Evolutionary conservation across 1,140 invertebrate species (phyloP).

Genomic region (Campodea augens): DNA sequence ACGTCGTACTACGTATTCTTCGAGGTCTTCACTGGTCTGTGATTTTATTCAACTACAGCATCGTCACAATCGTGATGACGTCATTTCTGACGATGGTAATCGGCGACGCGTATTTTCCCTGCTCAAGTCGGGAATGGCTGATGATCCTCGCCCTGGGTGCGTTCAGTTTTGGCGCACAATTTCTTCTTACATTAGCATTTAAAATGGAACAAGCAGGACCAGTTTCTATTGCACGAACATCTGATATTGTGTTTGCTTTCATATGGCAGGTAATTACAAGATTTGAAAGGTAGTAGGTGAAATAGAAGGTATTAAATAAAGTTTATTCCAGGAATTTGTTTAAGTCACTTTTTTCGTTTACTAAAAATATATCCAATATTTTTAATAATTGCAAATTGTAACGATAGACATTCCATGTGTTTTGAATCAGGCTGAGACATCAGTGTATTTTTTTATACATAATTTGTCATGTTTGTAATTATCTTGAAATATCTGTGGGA

Average conservation of each 20-base stretch:
- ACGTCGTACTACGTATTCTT: background rate
- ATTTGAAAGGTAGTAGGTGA: no score
- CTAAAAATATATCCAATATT: no score
- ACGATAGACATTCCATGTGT: no score
- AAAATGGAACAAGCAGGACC: constrained; percentile 79
- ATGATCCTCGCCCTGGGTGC: constrained; percentile 57
- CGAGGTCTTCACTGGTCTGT: background rate
- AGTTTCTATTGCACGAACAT: constrained; percentile 75
- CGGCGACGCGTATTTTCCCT: constrained; percentile 58
- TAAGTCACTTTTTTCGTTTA: no score
- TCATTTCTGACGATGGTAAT: background rate
- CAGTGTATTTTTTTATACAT: no score
- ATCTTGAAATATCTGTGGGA: no score
- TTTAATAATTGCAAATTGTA: no score
- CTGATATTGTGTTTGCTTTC: constrained; percentile 81
- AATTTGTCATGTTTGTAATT: no score
- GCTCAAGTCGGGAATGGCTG: constrained; percentile 52
- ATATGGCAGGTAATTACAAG: constrained; percentile 55
- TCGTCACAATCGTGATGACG: background rate
- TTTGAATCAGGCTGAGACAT: no score
- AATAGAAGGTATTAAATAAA: no score
- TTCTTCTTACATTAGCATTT: constrained; percentile 62
- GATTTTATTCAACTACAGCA: background rate
- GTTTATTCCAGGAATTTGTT: no score
- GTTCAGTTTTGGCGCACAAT: constrained; percentile 76